Base-by-base conservation (phyloP, 2,113 vertebrate species). In the Clarias batrachus region DNA sequence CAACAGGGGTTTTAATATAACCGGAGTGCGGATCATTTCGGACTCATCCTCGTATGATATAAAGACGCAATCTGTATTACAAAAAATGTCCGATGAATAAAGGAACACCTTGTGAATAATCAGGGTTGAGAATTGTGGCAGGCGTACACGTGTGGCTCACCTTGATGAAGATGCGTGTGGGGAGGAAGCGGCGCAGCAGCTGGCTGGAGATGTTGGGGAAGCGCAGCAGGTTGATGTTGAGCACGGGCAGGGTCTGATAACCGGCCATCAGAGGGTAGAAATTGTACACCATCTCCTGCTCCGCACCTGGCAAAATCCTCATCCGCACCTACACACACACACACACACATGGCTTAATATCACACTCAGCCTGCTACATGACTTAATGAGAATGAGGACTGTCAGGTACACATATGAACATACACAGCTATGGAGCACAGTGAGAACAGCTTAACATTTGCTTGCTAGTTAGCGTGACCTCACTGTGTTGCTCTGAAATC, bases 211-310 rank as follows among this genome's bases (percentile, higher is more conserved):
- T 93, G 86, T 87, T 92, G 0, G 96, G 96, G 90, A 97, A 97
- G 48, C 97, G 93, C 0, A 97, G 90, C 89, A 99, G 88, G 88
- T 91, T 96, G 82, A 99, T 94, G 52, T 94, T 96, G 71, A 99
- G 97, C 82, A 96, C 96, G 0, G 98, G 98, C 48, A 99, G 94
- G 84, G 94, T 97, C 87, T 99, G 98, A 91, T 98, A 99, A 0
- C 97, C 98, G 2, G 97, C 97, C 97, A 98, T 99, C 76, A 99
- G 95, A 2, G 98, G 98, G 68, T 99, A 99, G 90, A 97, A 99
- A 86, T 99, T 99, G 87, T 99, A 99, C 0, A 99, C 68, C 95
- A 99, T 97, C 83, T 99, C 96, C 93, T 99, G 98, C 88, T 97
- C 92, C 0, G 95, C 95, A 30, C 96, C 97, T 0, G 98, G 98